phyloP scores from a whole-genome alignment of 2,888 invertebrate genomes.

The Cephus pygmeus region DNA sequence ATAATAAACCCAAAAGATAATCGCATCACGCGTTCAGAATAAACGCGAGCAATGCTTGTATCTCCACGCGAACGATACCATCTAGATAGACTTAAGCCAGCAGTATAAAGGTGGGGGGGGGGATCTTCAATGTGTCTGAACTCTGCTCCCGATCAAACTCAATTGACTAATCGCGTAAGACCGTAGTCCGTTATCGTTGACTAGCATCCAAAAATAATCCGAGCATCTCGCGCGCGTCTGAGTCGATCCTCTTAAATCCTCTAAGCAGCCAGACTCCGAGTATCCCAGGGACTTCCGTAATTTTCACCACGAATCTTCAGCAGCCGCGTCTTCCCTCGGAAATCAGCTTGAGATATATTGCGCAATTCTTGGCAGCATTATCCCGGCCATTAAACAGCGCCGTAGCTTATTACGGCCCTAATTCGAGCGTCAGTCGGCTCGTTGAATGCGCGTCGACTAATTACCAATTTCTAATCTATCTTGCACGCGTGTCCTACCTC shows the following conservation, averaged over 20 bases:
- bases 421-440: constrained; percentile 3
- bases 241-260: not conserved
- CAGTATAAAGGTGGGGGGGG: no score
- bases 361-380: not conserved
- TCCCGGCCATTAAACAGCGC: constrained; percentile 1
- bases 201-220: not conserved
- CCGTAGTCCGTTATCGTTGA: not conserved
- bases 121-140: not conserved
- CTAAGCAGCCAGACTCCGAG: not conserved
- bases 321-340: not conserved
- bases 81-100: constrained; percentile 2
- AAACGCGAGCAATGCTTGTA: not conserved
- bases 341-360: not conserved
- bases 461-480: constrained; percentile 6
- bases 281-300: not conserved
- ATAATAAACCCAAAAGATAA: constrained; percentile 1
- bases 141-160: not conserved
- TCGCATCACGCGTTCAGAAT: constrained; percentile 5
- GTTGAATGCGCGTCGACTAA: constrained; percentile 3
- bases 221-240: not conserved
- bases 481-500: constrained; percentile 1
- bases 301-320: not conserved
- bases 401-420: not conserved
- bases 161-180: constrained; percentile 3
- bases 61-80: not conserved